Conservation (phyloP, 2,113 vertebrate species). For the Apodemus speciosus region DNA sequence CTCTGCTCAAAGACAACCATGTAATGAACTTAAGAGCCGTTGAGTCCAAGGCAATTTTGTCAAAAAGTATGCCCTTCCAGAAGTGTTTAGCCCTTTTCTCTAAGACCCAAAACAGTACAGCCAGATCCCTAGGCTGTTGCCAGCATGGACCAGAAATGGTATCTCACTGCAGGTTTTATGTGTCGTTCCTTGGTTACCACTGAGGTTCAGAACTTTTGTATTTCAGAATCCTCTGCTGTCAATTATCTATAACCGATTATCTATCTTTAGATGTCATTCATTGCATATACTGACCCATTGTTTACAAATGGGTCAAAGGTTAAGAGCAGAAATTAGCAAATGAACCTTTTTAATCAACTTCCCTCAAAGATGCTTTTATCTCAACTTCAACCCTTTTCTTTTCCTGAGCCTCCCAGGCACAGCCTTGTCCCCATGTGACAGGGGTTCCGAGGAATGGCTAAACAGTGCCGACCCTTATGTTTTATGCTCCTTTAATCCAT, state of each 20-base stretch:
- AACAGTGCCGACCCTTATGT: background rate
- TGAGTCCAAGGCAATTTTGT: background rate
- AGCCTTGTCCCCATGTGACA: background rate
- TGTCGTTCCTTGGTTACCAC: background rate
- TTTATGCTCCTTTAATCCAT: background rate
- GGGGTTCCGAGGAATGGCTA: too few relatives aligned
- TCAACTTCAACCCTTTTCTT: background rate
- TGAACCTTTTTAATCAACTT: too few relatives aligned
- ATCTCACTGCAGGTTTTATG: background rate
- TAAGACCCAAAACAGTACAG: background rate
- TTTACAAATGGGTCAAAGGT: background rate
- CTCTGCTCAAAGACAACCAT: background rate
- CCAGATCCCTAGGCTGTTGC: background rate
- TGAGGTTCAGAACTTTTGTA: conserved; percentile 27
- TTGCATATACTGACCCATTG: background rate
- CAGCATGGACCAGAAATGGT: background rate
- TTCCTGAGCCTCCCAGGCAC: background rate
- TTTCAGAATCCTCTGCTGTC: background rate
- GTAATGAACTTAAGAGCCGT: background rate
- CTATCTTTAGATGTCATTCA: background rate
- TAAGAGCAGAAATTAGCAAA: too few relatives aligned
- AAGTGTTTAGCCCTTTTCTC: background rate
- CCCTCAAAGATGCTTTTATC: background rate
- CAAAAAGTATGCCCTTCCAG: background rate
- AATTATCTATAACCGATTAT: background rate